Base-by-base conservation (phyloP, 2,797 vertebrate species). In the Netta rufina region DNA sequence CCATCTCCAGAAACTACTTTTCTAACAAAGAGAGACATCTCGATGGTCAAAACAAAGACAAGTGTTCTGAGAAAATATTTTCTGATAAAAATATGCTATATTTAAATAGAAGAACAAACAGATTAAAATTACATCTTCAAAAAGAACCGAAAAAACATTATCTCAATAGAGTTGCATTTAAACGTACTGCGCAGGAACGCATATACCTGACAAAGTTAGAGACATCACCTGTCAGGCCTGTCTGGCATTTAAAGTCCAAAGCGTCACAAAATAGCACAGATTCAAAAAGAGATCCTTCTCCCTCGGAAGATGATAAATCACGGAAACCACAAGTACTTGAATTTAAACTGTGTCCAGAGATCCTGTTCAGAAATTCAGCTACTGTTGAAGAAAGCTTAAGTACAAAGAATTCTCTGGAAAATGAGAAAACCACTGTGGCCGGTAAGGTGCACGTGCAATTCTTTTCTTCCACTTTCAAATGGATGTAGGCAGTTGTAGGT, bases 291-390 rank as follows among this genome's bases (percentile, higher is more conserved):
- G 93, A 71, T 33, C 72, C 13, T 28, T 30, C 53, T 77, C 33
- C 76, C 28, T 79, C 90, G 3, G 80, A 87, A 41, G 86, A 4
- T 11, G 75, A 93, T 36, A 56, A 84, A 21, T 14, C 58, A 3
- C 30, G 80, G 19, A 95, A 92, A 33, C 84, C 13, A 11, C 90
- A 92, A 53, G 82, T 97, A 79, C 93, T 98, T 36, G 96, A 97
- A 65, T 98, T 98, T 95, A 98, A 98, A 67, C 94, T 98, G 28
- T 98, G 96, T 79, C 98, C 98, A 56, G 98, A 98, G 43, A 96
- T 96, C 28, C 47, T 98, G 15, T 96, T 98, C 66, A 93, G 95
- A 89, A 97, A 91, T 45, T 47, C 92, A 79, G 6, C 58, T 12
- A 8, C 81, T 22, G 78, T 25, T 6, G 93, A 97, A 73, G 95